Percentiles rank a stretch among this genome's conserved stretches.
These are phyloP conservation scores for Gryllus longicercus DNA, from an alignment of 2,888 invertebrate species.

Conservation along the genomic window DNA sequence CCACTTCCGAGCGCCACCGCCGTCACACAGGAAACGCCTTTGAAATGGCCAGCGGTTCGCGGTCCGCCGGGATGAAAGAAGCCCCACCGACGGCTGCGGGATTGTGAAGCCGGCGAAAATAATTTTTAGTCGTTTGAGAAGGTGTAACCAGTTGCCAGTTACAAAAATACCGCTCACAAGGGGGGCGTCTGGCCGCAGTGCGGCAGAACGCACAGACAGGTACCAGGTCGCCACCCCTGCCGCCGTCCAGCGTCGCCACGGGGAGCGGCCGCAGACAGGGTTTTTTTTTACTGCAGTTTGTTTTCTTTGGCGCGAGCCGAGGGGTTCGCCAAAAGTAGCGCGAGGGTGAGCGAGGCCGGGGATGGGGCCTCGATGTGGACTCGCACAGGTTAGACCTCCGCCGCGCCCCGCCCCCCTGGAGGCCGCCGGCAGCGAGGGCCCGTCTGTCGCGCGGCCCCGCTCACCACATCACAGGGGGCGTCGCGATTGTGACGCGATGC, in stretches of 20 bases:
- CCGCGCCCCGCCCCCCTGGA: no score
- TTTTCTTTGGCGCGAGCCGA: neutral
- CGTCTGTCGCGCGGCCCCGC: neutral
- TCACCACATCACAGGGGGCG: neutral
- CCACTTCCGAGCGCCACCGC: no score
- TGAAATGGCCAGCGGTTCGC: conserved; percentile 6
- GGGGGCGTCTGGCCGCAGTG: neutral
- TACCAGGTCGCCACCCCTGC: neutral
- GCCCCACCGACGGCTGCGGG: neutral
- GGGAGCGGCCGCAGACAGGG: no score
- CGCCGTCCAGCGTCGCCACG: no score
- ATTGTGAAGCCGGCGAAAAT: neutral
- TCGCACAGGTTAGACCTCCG: no score
- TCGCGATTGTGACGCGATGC: neutral
- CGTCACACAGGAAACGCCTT: neutral
- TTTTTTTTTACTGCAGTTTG: neutral
- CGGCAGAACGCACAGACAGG: neutral
- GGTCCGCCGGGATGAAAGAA: neutral
- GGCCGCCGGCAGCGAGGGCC: neutral
- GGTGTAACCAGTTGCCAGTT: neutral
- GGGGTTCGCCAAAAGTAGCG: neutral
- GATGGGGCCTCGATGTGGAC: no score
- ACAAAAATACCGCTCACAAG: neutral
- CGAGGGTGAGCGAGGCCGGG: neutral
- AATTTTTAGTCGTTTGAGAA: conserved; percentile 17